phyloP scores from a whole-genome alignment of 2,888 invertebrate genomes.

The Andrena fulva region DNA sequence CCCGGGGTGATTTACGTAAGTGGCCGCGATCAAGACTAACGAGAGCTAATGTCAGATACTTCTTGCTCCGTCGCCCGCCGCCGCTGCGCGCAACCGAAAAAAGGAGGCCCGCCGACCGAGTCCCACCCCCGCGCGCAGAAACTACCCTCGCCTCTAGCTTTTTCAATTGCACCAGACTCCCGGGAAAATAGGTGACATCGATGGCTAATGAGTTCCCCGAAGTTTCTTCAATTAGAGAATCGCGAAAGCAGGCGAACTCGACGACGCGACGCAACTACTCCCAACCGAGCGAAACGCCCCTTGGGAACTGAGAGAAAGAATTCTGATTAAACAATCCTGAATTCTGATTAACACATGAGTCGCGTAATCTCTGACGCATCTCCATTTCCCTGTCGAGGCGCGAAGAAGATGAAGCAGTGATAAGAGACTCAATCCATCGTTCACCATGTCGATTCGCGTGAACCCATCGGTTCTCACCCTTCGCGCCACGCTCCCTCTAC shows the following conservation, averaged over 20 bases:
- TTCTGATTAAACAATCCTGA: constrained; percentile 23
- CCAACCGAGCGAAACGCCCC: not conserved
- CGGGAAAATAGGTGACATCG: constrained; percentile 57
- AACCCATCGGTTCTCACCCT: too few relatives aligned
- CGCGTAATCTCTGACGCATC: too few relatives aligned
- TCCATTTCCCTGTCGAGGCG: too few relatives aligned
- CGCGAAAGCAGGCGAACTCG: not conserved
- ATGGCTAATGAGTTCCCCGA: constrained; percentile 58
- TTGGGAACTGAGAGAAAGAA: not conserved
- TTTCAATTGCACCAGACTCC: constrained; percentile 56
- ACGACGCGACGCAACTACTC: not conserved
- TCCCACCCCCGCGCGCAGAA: constrained; percentile 18
- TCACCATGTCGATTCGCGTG: too few relatives aligned
- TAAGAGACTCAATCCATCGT: too few relatives aligned
- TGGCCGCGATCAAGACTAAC: constrained; percentile 77
- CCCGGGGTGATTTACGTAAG: constrained; percentile 74
- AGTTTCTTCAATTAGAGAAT: constrained; percentile 48
- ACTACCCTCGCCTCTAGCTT: constrained; percentile 29
- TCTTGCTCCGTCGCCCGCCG: constrained; percentile 51
- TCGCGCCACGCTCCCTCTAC: not conserved
- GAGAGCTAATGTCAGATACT: constrained; percentile 75
- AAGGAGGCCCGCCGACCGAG: not conserved
- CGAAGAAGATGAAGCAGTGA: too few relatives aligned
- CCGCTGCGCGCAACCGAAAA: constrained; percentile 37
- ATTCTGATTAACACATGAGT: too few relatives aligned